Percentiles rank a stretch among this genome's conserved stretches.
These are phyloP conservation scores for Pyrrhosoma nymphula DNA, from an alignment of 2,888 invertebrate species.

Conservation along the genomic window DNA sequence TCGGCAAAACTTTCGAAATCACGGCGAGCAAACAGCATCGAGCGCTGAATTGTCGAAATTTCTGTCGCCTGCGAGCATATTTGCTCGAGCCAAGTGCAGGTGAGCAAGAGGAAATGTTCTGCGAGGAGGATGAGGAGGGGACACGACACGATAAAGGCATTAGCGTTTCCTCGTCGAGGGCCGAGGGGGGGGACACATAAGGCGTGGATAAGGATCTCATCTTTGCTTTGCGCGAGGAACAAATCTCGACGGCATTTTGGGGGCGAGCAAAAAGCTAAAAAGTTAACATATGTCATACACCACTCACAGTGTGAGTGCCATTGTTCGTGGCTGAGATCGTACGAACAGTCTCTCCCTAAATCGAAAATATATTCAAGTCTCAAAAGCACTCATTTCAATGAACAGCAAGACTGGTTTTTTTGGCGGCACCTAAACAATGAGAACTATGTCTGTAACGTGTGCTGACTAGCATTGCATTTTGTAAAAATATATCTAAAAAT, in stretches of 20 bases:
- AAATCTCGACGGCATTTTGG: neutral
- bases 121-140: neutral
- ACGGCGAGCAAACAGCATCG: neutral
- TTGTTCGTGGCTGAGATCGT: neutral
- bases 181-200: neutral
- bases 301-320: neutral
- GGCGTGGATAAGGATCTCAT: neutral
- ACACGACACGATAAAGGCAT: slow-evolving; percentile 5
- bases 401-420: neutral
- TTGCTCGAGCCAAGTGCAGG: neutral
- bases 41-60: neutral
- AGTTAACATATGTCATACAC: slow-evolving; percentile 4
- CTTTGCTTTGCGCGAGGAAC: neutral
- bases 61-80: neutral
- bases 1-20: neutral
- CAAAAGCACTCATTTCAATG: neutral
- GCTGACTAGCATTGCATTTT: too few relatives aligned
- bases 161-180: neutral
- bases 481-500: too few relatives aligned
- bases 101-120: neutral
- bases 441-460: too few relatives aligned
- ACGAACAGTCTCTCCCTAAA: neutral
- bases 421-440: neutral
- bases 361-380: neutral
- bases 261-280: neutral